A percentile compares a stretch with the other conserved stretches of the same genome.
Conservation (phyloP, 2,888 invertebrate genomes). For the Parnassius mnemosyne region DNA sequence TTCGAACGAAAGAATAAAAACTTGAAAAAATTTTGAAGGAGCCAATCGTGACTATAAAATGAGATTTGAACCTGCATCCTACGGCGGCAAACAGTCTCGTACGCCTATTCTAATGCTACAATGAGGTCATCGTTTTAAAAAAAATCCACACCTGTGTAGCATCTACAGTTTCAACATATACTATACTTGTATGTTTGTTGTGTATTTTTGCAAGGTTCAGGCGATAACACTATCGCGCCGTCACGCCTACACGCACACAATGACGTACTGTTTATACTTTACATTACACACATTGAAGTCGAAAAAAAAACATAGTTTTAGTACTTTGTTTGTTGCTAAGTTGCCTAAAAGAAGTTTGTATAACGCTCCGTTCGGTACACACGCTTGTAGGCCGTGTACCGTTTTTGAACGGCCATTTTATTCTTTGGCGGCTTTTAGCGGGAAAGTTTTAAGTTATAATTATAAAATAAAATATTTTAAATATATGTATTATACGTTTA, state of each 20-base stretch:
- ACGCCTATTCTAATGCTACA: slow-evolving; percentile 1
- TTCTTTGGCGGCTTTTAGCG: slow-evolving; percentile 16
- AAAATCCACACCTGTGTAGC: slow-evolving; percentile 38
- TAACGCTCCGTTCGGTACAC: slow-evolving; percentile 25
- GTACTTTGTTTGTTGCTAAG: slow-evolving; percentile 57
- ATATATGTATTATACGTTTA: not conserved
- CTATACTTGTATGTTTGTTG: slow-evolving; percentile 60
- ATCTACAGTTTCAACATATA: slow-evolving; percentile 42
- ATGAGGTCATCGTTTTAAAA: slow-evolving; percentile 25
- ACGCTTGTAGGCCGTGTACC: slow-evolving; percentile 2
- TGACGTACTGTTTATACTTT: slow-evolving; percentile 29
- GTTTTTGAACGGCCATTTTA: slow-evolving; percentile 20
- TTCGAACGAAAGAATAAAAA: too few species aligned
- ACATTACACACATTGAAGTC: slow-evolving; percentile 36
- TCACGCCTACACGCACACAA: slow-evolving; percentile 68
- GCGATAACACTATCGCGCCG: slow-evolving; percentile 72
- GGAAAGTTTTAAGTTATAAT: not conserved
- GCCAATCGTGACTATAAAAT: not conserved
- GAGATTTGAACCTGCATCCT: slow-evolving; percentile 6
- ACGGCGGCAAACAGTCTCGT: slow-evolving; percentile 17
- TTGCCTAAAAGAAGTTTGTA: slow-evolving; percentile 53
- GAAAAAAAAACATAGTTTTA: slow-evolving; percentile 29
- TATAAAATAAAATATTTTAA: slow-evolving; percentile 1
- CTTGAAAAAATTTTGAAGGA: too few species aligned
- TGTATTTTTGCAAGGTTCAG: slow-evolving; percentile 77